Evolutionary conservation across 2,888 invertebrate species (phyloP), one percentile per base, ranked within the genome.

Genomic region (Cacoxenus indagator): DNA sequence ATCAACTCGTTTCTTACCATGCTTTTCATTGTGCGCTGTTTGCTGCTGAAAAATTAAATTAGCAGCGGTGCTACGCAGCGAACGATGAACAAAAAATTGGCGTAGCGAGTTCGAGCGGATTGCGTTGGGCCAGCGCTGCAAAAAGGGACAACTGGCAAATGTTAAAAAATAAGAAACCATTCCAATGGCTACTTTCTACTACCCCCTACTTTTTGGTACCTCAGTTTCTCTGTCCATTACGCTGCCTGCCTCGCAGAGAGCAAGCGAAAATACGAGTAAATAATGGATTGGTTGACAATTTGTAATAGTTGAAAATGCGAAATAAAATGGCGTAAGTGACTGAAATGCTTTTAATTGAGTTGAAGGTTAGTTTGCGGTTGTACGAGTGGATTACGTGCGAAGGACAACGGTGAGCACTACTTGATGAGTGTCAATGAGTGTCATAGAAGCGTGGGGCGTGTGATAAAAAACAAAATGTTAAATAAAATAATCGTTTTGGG

Each of bases 31-130:
- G 45, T 61, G 11, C 43, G 17, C 31, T 22, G 22, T 26, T 51
- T 45, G 43, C 37, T 11, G 43, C 26, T 62, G 61, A 62, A 62
- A 62, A 62, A 62, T 62, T 62, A 45, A 62, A 62, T 62, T 62
- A 62, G n/a, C n/a, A n/a, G 61, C 45, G 61, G 43, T 62, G 61
- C 61, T 45, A 62, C 26, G 43, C 59, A 61, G 37, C 22, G n/a
- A n/a, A 31, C 9, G 19, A n/a, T 31, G 0, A 4, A 61, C 3
- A 19, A 22, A 43, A 43, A 61, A 37, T 4, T 17, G 45, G 11
- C 6, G 19, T 6, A 43, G 19, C 27, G 17, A 17, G 31, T 2
- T 3, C 22, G 8, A 57, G 31, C 27, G 11, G n/a, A 29, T 29
- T 26, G n/a, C n/a, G n/a, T n/a, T n/a, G n/a, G 17, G 54, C 26